These are phyloP conservation scores for Andrena dorsata DNA, from an alignment of 2,888 invertebrate genomes.

Conservation along the genomic window DNA sequence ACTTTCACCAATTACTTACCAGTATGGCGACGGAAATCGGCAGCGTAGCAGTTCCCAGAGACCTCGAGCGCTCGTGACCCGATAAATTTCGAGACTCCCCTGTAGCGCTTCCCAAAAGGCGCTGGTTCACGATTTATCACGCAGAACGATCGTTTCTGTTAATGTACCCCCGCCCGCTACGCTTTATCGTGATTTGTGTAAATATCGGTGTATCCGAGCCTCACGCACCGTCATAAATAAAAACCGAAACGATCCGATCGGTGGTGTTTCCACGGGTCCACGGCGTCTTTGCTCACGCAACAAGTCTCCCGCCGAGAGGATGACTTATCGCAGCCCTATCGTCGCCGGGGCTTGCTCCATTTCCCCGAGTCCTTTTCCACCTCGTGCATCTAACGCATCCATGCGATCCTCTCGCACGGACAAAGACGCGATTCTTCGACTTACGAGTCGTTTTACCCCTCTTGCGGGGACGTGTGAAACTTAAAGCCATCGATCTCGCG, in stretches of 20 bases:
- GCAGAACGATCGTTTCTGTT: slow-evolving; percentile 42
- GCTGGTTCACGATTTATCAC: slow-evolving; percentile 43
- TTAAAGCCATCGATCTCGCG: not conserved
- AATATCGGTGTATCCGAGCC: slow-evolving; percentile 33
- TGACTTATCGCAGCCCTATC: slow-evolving; percentile 71
- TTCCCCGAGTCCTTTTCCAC: slow-evolving; percentile 51
- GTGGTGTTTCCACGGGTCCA: slow-evolving; percentile 46
- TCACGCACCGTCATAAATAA: slow-evolving; percentile 59
- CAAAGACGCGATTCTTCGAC: not conserved
- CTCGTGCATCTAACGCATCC: slow-evolving; percentile 21
- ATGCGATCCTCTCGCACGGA: slow-evolving; percentile 5
- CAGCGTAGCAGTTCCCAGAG: not conserved
- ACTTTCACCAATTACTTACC: not conserved
- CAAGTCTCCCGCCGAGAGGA: slow-evolving; percentile 68
- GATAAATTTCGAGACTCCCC: slow-evolving; percentile 22
- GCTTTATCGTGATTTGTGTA: slow-evolving; percentile 57
- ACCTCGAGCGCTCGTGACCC: not conserved
- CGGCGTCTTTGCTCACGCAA: slow-evolving; percentile 68
- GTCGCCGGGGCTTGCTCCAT: slow-evolving; percentile 59
- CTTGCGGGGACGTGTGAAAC: slow-evolving; percentile 1
- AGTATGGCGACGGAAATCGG: not conserved
- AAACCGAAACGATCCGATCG: slow-evolving; percentile 44
- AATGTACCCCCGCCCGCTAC: slow-evolving; percentile 25
- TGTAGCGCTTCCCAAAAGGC: slow-evolving; percentile 10
- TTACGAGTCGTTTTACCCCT: not conserved